A percentile compares a stretch with the other conserved stretches of the same genome.
Evolutionary conservation across 1,140 invertebrate species (phyloP).

Genomic region (Drosophila insularis): DNA sequence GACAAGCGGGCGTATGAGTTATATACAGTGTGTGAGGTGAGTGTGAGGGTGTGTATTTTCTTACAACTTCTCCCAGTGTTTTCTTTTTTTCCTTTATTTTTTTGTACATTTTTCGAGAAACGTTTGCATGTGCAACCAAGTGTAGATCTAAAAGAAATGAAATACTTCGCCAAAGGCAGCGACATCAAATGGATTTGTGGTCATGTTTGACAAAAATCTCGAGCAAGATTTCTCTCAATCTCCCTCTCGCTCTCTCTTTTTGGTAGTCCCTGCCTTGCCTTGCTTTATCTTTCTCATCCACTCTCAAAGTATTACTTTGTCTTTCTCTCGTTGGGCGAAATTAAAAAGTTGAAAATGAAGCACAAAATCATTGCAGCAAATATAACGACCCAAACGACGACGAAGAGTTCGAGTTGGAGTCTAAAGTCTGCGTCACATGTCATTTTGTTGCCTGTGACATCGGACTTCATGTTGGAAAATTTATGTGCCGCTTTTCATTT

Average conservation of each 20-base stretch:
- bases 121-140: conserved; percentile 75
- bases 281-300: background rate
- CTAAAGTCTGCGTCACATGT: conserved; percentile 41
- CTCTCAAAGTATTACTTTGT: conserved; percentile 59
- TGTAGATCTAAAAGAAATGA: conserved; percentile 74
- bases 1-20: conserved; percentile 59
- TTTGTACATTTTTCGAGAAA: conserved; percentile 34
- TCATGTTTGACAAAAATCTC: conserved; percentile 66
- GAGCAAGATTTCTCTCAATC: background rate
- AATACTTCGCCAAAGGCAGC: conserved; percentile 35
- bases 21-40: conserved; percentile 29
- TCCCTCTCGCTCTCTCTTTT: background rate
- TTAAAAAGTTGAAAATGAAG: conserved; percentile 56
- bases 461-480: conserved; percentile 40
- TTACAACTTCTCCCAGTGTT: conserved; percentile 44
- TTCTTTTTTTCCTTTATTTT: conserved; percentile 17
- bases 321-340: conserved; percentile 40
- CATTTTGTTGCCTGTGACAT: conserved; percentile 46
- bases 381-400: conserved; percentile 26
- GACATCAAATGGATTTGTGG: conserved; percentile 72
- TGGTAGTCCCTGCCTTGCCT: conserved; percentile 7
- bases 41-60: background rate
- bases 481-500: conserved; percentile 45
- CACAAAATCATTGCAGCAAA: conserved; percentile 20
- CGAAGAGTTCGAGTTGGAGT: background rate